phyloP scores from a whole-genome alignment of 2,113 vertebrate species.

The Odocoileus virginianus region DNA sequence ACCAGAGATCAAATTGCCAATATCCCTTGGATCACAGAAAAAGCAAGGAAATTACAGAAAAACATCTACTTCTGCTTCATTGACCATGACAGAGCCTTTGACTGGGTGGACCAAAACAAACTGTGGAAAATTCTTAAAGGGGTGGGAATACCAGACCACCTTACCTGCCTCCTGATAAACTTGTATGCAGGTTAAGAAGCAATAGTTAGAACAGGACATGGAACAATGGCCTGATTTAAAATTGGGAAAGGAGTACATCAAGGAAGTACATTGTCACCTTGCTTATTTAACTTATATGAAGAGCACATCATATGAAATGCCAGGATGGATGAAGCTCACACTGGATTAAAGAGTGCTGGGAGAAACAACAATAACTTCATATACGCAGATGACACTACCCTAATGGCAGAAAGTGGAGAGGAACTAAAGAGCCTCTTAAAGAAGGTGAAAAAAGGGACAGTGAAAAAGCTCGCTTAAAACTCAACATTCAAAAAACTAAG shows the following conservation, averaged over 20 bases:
- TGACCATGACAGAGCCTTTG: neutral
- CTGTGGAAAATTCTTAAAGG: neutral
- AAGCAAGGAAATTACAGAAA: neutral
- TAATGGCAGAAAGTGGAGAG: neutral
- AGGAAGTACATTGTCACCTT: neutral
- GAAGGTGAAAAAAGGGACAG: neutral
- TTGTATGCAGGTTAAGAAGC: neutral
- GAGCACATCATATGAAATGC: neutral
- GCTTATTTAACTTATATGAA: neutral
- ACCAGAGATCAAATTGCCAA: neutral
- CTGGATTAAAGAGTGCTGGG: neutral
- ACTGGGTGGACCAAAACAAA: neutral
- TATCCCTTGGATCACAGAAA: neutral
- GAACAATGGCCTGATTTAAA: neutral
- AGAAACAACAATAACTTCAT: neutral
- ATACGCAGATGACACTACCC: neutral
- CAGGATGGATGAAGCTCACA: neutral
- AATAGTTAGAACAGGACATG: neutral
- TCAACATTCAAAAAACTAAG: neutral
- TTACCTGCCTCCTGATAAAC: neutral
- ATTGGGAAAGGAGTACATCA: neutral
- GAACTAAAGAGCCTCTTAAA: neutral
- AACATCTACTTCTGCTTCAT: neutral
- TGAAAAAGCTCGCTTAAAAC: neutral
- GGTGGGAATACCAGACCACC: neutral